A percentile compares a stretch with the other conserved stretches of the same genome.
Evolutionary conservation across 2,797 vertebrate species (phyloP).

Genomic region (Vultur gryphus): DNA sequence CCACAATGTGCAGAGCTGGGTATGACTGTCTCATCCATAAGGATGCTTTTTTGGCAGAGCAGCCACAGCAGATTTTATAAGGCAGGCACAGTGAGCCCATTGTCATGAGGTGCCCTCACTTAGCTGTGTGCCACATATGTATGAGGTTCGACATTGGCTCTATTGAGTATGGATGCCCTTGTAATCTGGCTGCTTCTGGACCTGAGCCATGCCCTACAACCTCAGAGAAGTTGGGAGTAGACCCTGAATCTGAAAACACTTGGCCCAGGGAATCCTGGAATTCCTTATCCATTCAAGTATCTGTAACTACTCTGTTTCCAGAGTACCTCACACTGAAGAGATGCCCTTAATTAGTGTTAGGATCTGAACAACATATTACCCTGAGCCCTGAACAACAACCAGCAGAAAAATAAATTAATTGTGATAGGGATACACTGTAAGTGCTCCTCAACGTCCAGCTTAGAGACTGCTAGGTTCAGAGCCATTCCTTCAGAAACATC

Average conservation of each 20-base stretch:
- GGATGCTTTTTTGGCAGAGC: background rate
- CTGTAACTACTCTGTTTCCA: background rate
- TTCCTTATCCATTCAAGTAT: background rate
- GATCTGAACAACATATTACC: background rate
- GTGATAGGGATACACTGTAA: background rate
- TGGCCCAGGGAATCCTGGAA: background rate
- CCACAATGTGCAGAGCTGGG: rapidly evolving
- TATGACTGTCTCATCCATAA: background rate
- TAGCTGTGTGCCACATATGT: background rate
- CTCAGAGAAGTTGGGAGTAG: background rate
- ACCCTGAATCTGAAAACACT: background rate
- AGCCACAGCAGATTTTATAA: background rate
- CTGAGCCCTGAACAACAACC: background rate
- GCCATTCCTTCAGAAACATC: background rate
- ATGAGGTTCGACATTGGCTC: background rate
- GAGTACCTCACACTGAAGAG: background rate
- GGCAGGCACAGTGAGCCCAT: too few species aligned
- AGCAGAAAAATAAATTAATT: background rate
- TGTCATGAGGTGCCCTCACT: background rate
- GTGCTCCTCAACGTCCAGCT: background rate
- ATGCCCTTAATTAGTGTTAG: background rate
- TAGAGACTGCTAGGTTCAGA: background rate
- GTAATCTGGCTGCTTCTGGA: background rate
- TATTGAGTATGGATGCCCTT: rapidly evolving
- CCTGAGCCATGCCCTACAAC: background rate